These are phyloP conservation scores for Upupa epops DNA, from an alignment of 2,113 vertebrate species.

Conservation along the genomic window DNA sequence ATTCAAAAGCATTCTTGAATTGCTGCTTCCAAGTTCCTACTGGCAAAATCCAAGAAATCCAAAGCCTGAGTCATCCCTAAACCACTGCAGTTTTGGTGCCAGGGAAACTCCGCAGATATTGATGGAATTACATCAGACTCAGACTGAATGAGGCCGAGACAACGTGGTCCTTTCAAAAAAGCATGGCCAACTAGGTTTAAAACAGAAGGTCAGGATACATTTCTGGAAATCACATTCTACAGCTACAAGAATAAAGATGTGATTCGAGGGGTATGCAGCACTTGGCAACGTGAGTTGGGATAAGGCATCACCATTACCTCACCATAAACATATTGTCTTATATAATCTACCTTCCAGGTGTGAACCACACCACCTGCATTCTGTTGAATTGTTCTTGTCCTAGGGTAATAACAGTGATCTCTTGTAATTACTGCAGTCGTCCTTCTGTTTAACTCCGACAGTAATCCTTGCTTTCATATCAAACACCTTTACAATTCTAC, in stretches of 20 bases:
- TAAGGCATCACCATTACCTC: background rate
- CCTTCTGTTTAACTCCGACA: background rate
- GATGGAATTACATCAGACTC: background rate
- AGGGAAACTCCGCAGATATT: conserved; percentile 52
- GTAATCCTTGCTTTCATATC: background rate
- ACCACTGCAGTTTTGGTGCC: background rate
- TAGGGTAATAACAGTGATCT: background rate
- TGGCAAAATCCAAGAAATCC: conserved; percentile 36
- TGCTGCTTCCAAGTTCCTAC: conserved; percentile 32
- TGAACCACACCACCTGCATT: background rate
- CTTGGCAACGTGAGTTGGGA: background rate
- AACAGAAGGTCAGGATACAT: background rate
- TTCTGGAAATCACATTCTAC: background rate
- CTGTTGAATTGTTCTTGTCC: background rate
- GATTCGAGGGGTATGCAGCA: background rate
- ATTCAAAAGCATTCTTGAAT: conserved; percentile 52
- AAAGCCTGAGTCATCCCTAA: conserved; percentile 31
- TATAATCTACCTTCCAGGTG: background rate
- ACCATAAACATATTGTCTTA: background rate
- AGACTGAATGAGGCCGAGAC: background rate
- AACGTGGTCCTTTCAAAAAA: background rate
- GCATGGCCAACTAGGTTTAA: background rate
- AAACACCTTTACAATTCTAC: background rate
- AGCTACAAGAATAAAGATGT: background rate
- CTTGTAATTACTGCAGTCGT: background rate